A percentile compares a stretch with the other conserved stretches of the same genome.
These are phyloP conservation scores for Phocoena phocoena DNA, from an alignment of 2,113 vertebrate genomes.

Conservation along the genomic window DNA sequence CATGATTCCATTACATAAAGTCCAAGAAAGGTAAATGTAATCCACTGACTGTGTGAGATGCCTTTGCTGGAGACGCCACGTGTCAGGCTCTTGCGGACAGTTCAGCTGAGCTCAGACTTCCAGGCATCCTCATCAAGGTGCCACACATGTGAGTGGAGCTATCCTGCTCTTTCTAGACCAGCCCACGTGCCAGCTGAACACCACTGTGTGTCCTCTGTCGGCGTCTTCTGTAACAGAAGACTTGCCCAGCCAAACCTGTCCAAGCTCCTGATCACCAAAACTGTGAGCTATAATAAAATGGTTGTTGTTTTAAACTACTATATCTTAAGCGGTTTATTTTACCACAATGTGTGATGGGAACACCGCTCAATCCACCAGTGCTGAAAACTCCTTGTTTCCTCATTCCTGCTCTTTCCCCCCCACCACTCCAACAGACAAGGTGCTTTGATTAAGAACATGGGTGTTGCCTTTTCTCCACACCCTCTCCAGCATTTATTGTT, in stretches of 20 bases:
- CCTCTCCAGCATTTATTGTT: no score
- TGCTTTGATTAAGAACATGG: not conserved
- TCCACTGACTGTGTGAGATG: not conserved
- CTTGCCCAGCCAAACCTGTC: not conserved
- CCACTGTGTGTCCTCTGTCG: not conserved
- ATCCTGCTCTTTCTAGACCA: not conserved
- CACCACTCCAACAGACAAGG: not conserved
- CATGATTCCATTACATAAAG: not conserved
- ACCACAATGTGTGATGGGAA: not conserved
- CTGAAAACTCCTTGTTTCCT: not conserved
- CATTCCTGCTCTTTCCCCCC: not conserved
- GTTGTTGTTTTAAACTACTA: not conserved
- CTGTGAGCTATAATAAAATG: not conserved
- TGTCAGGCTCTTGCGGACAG: not conserved
- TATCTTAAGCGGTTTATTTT: not conserved
- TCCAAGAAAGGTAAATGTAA: not conserved
- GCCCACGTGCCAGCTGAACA: not conserved
- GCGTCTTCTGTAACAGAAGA: not conserved
- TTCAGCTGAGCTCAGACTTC: not conserved
- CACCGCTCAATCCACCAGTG: not conserved
- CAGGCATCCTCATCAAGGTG: not conserved
- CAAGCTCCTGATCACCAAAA: not conserved
- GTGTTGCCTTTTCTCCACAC: no score
- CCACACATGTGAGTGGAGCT: rapidly evolving
- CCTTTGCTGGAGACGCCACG: not conserved